These are phyloP conservation scores for Drosophila lutescens DNA, from an alignment of 2,888 invertebrate genomes.

Conservation along the genomic window DNA sequence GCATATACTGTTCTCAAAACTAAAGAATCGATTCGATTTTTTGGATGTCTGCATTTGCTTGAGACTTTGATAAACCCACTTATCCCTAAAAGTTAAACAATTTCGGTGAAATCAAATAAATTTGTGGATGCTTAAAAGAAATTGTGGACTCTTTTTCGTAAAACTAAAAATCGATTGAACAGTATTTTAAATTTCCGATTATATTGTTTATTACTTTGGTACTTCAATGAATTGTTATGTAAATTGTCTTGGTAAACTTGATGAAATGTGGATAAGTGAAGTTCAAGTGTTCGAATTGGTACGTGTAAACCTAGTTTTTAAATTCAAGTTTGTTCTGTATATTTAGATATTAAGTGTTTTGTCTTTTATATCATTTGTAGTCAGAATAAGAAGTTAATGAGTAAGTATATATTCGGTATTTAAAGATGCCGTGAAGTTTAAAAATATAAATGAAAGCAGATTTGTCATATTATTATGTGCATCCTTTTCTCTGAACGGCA, in stretches of 20 bases:
- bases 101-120: background rate
- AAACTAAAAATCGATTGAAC: background rate
- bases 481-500: slow-evolving; percentile 1
- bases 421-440: background rate
- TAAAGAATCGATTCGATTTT: background rate
- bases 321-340: slow-evolving; percentile 17
- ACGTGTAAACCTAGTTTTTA: slow-evolving; percentile 8
- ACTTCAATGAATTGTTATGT: slow-evolving; percentile 6
- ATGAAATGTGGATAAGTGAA: slow-evolving; percentile 7
- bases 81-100: background rate
- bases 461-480: slow-evolving; percentile 10
- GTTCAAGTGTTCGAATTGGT: slow-evolving; percentile 4
- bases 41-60: background rate
- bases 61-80: background rate
- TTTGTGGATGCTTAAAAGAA: background rate
- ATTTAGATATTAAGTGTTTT: slow-evolving; percentile 14
- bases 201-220: slow-evolving; percentile 1
- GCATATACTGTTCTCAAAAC: slow-evolving; percentile 1
- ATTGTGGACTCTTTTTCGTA: background rate
- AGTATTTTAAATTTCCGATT: background rate
- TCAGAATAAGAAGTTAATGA: slow-evolving; percentile 17
- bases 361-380: slow-evolving; percentile 7
- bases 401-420: slow-evolving; percentile 5
- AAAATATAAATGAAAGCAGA: slow-evolving; percentile 14
- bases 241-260: background rate